Conservation (phyloP, 1,140 invertebrate genomes). For the Druon quercuslanigerum region DNA sequence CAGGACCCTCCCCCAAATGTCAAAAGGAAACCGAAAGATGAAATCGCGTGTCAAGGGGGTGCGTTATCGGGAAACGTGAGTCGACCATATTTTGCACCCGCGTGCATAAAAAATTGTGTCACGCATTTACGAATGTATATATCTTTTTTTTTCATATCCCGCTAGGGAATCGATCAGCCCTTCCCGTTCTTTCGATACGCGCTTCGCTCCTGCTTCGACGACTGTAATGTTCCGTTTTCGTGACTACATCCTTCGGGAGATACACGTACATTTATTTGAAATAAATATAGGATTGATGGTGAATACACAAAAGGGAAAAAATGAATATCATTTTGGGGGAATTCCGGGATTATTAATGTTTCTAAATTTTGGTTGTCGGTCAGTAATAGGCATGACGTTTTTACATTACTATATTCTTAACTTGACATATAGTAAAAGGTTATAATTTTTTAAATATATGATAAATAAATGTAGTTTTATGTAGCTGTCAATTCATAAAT, state of each 20-base stretch:
- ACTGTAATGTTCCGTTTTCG: slow-evolving; percentile 16
- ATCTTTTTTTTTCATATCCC: not conserved
- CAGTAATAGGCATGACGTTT: too few relatives aligned
- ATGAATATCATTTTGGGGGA: not conserved
- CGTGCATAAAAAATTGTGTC: slow-evolving; percentile 27
- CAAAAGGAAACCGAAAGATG: slow-evolving; percentile 15
- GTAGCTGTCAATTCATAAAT: too few relatives aligned
- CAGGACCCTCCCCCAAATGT: slow-evolving; percentile 1
- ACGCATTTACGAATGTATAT: slow-evolving; percentile 16
- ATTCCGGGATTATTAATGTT: too few relatives aligned
- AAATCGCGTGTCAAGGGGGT: slow-evolving; percentile 27
- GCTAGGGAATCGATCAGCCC: slow-evolving; percentile 20
- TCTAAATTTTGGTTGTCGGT: too few relatives aligned
- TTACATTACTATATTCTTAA: too few relatives aligned
- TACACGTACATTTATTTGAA: not conserved
- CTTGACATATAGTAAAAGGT: too few relatives aligned
- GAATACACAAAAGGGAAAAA: not conserved
- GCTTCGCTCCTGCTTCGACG: slow-evolving; percentile 1
- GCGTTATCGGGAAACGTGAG: slow-evolving; percentile 20
- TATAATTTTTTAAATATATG: too few relatives aligned
- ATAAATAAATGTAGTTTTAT: too few relatives aligned
- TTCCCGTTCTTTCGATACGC: slow-evolving; percentile 7
- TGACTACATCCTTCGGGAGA: not conserved
- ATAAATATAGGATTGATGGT: not conserved
- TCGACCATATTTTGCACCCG: slow-evolving; percentile 23